A percentile compares a stretch with the other conserved stretches of the same genome.
Conservation (phyloP, 2,797 vertebrate species). For the Myiothlypis coronata region DNA sequence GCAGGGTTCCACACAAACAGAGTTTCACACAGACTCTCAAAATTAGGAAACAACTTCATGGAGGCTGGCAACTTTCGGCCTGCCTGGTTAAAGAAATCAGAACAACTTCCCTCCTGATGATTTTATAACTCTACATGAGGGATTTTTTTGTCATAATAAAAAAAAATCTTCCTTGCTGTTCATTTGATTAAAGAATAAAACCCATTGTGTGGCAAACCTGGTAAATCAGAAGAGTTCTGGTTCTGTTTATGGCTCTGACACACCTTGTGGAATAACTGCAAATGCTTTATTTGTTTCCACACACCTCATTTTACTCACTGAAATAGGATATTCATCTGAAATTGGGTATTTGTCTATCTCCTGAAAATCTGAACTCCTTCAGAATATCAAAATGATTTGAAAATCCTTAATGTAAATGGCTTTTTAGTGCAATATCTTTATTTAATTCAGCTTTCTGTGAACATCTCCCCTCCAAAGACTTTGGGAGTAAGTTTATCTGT, state of each 20-base stretch:
- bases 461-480: background rate
- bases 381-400: background rate
- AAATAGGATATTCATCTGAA: background rate
- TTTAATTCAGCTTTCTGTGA: background rate
- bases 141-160: background rate
- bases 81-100: constrained; percentile 20
- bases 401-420: background rate
- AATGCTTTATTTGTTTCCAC: background rate
- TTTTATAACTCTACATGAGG: background rate
- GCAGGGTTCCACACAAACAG: constrained; percentile 54
- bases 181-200: background rate
- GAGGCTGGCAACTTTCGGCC: background rate
- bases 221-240: background rate
- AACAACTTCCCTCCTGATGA: background rate
- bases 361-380: background rate
- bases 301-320: background rate
- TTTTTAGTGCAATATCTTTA: background rate
- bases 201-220: background rate
- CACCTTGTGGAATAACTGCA: rapidly evolving
- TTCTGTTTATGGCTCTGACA: background rate
- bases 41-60: constrained; percentile 20
- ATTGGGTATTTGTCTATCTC: background rate
- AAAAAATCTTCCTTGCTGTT: background rate
- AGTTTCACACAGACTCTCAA: constrained; percentile 1
- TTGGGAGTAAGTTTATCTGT: background rate